Evolutionary conservation across 2,888 invertebrate genomes (phyloP), one percentile per base, ranked within the genome.

Genomic region (Lomographa bimaculata): DNA sequence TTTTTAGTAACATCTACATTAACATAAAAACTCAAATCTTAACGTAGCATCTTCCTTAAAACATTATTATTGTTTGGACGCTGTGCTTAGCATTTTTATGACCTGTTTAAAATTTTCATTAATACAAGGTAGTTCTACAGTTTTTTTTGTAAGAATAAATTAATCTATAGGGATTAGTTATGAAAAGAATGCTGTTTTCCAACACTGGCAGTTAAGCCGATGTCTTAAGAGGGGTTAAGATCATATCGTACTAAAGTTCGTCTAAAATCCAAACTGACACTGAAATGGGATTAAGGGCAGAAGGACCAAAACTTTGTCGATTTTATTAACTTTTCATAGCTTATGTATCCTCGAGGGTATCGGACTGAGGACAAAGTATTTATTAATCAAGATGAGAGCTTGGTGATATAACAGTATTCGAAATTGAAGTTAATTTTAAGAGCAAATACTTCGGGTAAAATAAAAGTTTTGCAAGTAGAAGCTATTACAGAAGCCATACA

Each of bases 311-410:
- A 73, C 66, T 75, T 73, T 41, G 47, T 24, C 57, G 55, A 61
- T 68, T 64, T 65, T 68, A 60, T 73, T 64, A 72, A 71, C 71
- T 70, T 71, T 63, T 64, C 57, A 64, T 66, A 43, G 66, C 63
- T 66, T 66, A 64, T 65, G 64, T 68, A 64, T 62, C 58, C 60
- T 50, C 57, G 42, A 54, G 64, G 42, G 56, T 54, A 46, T 44
- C 34, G 35, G 36, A 47, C 54, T 60, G 52, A 36, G 27, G 26
- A 36, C 52, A 55, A 56, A 59, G 40, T 51, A 50, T 47, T 61
- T 57, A 56, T 57, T 57, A 53, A 60, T 59, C 49, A 50, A 37
- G 36, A 19, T 20, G 17, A 18, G 25, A 40, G 40, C 33, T 44
- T 34, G 29, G 37, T 25, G 43, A 38, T 33, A 44, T 44, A 44